These are phyloP conservation scores for Pachyuromys duprasi DNA, from an alignment of 2,797 vertebrate species.

Conservation along the genomic window DNA sequence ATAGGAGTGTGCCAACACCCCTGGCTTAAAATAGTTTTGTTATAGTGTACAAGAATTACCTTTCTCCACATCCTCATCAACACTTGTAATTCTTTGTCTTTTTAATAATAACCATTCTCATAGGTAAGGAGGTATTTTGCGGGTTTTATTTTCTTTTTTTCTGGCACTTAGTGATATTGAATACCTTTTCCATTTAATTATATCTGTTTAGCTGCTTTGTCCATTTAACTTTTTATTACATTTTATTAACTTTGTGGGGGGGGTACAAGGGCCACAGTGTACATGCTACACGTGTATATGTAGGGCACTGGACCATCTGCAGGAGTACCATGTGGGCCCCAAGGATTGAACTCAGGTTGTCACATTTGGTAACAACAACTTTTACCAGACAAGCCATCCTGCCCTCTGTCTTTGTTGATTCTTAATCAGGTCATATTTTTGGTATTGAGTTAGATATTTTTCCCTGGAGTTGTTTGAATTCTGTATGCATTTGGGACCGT, in stretches of 20 bases:
- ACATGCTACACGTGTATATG: not conserved
- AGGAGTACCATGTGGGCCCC: not conserved
- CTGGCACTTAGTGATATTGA: too few species aligned
- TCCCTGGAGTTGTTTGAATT: not conserved
- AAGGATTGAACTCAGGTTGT: not conserved
- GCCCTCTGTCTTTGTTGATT: not conserved
- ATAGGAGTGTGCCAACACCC: too few species aligned
- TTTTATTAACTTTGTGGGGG: not conserved
- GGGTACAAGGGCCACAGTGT: not conserved
- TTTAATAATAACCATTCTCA: too few species aligned
- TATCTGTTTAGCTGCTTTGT: not conserved
- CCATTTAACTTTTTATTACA: not conserved
- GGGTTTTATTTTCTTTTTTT: too few species aligned
- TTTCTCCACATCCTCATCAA: too few species aligned
- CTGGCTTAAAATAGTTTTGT: too few species aligned
- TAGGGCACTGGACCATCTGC: not conserved
- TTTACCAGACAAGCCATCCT: not conserved
- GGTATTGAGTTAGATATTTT: not conserved
- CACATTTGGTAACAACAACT: not conserved
- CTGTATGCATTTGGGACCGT: not conserved
- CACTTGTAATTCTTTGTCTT: too few species aligned
- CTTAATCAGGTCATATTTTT: not conserved
- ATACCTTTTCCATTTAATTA: too few species aligned
- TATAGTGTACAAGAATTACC: too few species aligned
- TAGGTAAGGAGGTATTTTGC: too few species aligned